These are phyloP conservation scores for Naso thynnoides DNA, from an alignment of 2,797 vertebrate genomes.

Conservation along the genomic window DNA sequence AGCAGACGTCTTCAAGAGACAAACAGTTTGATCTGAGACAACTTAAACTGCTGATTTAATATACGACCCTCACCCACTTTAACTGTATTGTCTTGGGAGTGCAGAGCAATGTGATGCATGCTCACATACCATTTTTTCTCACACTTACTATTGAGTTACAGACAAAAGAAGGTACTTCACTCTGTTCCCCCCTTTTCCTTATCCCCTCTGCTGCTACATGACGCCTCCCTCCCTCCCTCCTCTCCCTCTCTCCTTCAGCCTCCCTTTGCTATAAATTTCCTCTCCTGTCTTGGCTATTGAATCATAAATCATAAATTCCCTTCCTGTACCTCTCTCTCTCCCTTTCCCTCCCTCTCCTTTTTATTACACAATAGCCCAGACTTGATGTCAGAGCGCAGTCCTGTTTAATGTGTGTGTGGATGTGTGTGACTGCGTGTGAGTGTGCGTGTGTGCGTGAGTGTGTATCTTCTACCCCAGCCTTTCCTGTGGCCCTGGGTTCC, in stretches of 20 bases:
- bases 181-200: slow-evolving; percentile 1
- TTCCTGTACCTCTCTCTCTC: slow-evolving; percentile 46
- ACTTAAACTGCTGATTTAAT: slow-evolving; percentile 2
- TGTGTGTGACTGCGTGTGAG: slow-evolving; percentile 37
- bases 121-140: slow-evolving; percentile 10
- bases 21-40: neutral
- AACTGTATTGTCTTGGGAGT: slow-evolving; percentile 5
- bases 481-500: slow-evolving; percentile 75
- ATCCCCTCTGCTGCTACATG: slow-evolving; percentile 16
- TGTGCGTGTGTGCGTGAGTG: slow-evolving; percentile 35
- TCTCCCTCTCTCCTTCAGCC: neutral
- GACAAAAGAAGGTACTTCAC: slow-evolving; percentile 4
- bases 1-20: neutral
- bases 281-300: slow-evolving; percentile 44
- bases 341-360: slow-evolving; percentile 19
- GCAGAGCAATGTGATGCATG: neutral
- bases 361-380: slow-evolving; percentile 67
- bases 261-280: neutral
- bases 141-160: slow-evolving; percentile 15
- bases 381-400: slow-evolving; percentile 51
- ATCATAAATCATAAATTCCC: slow-evolving; percentile 69
- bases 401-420: slow-evolving; percentile 34
- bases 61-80: neutral
- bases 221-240: neutral
- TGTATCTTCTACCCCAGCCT: slow-evolving; percentile 63